Evolutionary conservation across 92 coral and sea anemone genomes (phyloP).

Genomic region (Parazoanthus swiftii): DNA sequence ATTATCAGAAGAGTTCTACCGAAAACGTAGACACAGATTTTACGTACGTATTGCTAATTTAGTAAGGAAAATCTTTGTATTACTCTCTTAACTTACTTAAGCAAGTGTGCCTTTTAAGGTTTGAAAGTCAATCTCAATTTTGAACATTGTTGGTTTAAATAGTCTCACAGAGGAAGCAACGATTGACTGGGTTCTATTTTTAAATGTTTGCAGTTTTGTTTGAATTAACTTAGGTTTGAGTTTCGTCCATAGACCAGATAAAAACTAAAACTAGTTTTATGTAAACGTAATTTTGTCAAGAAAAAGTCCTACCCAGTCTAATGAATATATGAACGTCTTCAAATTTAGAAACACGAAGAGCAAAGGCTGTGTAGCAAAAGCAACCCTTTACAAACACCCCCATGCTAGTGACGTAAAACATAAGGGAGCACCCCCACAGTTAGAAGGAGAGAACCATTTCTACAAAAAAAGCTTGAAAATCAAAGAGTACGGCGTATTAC

Average conservation of each 20-base stretch:
- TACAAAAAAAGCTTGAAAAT: slow-evolving; percentile 51
- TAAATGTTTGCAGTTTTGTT: no score
- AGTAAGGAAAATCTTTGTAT: background rate
- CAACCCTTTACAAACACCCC: slow-evolving; percentile 20
- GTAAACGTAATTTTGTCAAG: background rate
- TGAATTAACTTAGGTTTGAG: background rate
- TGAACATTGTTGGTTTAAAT: background rate
- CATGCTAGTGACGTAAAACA: slow-evolving; percentile 8
- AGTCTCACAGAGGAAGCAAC: no score
- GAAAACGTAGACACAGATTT: background rate
- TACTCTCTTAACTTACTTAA: no score
- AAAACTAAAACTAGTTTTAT: no score
- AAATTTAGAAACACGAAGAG: background rate
- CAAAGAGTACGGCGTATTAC: slow-evolving; percentile 61
- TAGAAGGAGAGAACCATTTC: slow-evolving; percentile 49
- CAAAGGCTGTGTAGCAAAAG: background rate
- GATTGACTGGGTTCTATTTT: no score
- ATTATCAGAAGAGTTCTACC: background rate
- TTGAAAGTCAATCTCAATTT: background rate
- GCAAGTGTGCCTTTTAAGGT: background rate
- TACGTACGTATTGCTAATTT: slow-evolving; percentile 10
- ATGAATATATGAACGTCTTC: background rate
- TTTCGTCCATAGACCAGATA: no score
- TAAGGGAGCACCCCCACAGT: background rate
- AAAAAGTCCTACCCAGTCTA: background rate